Evolutionary conservation across 2,113 vertebrate genomes (phyloP).

Genomic region (Atherinomorus stipes): DNA sequence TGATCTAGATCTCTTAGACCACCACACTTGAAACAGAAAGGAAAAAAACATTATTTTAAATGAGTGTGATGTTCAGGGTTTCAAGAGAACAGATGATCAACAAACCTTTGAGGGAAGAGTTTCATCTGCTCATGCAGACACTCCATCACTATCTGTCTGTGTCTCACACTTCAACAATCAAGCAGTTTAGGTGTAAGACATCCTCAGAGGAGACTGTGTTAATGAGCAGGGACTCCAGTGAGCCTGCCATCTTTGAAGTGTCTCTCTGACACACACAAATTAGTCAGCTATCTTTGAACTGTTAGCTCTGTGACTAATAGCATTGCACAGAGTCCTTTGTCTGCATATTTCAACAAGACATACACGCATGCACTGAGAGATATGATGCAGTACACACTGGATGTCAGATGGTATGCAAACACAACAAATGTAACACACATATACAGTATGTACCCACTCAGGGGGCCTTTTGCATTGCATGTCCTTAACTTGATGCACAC

Average conservation of each 20-base stretch:
- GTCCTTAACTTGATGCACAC: background rate
- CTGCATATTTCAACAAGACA: conserved; percentile 48
- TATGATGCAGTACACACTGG: background rate
- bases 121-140: conserved; percentile 22
- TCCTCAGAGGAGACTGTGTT: conserved; percentile 59
- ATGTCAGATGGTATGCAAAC: background rate
- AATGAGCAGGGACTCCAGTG: conserved; percentile 59
- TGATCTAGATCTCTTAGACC: conserved; percentile 6
- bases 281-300: conserved; percentile 63
- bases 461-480: background rate
- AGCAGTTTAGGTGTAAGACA: conserved; percentile 45
- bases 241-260: conserved; percentile 65
- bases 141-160: conserved; percentile 2
- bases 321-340: conserved; percentile 59
- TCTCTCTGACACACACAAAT: conserved; percentile 51
- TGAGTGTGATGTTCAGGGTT: conserved; percentile 10
- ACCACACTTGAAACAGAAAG: background rate
- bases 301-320: conserved; percentile 70
- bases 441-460: background rate
- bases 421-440: conserved; percentile 1
- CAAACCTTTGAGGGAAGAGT: conserved; percentile 54
- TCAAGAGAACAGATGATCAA: conserved; percentile 31
- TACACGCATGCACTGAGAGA: conserved; percentile 1
- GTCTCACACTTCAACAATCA: conserved; percentile 60
- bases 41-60: background rate